Percentiles rank a stretch among this genome's conserved stretches.
Evolutionary conservation across 2,113 vertebrate species (phyloP).

Genomic region (Larimichthys polyactis): DNA sequence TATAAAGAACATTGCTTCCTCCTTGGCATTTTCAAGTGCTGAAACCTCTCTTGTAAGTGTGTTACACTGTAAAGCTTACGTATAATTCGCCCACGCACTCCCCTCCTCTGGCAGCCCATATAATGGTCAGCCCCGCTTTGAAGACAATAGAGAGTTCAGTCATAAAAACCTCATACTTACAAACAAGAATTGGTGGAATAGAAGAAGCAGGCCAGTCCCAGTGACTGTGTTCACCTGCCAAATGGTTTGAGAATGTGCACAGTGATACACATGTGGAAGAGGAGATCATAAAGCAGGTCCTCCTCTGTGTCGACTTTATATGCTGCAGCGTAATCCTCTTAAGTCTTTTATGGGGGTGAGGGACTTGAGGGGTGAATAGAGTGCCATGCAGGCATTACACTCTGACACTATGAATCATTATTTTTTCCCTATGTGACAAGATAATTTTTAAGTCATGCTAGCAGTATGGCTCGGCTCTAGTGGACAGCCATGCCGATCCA

Average conservation of each 20-base stretch:
- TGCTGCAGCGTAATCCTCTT: slow-evolving; percentile 57
- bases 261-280: slow-evolving; percentile 55
- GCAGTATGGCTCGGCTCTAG: not conserved
- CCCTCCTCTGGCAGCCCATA: slow-evolving; percentile 45
- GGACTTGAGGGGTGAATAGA: slow-evolving; percentile 27
- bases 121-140: slow-evolving; percentile 56
- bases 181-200: slow-evolving; percentile 53
- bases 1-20: slow-evolving; percentile 38
- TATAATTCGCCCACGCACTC: slow-evolving; percentile 62
- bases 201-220: slow-evolving; percentile 48
- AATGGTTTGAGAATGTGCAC: slow-evolving; percentile 47
- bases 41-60: slow-evolving; percentile 43
- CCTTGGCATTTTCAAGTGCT: slow-evolving; percentile 41
- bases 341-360: slow-evolving; percentile 61
- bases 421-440: not conserved
- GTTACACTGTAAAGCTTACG: slow-evolving; percentile 43
- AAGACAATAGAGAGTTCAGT: slow-evolving; percentile 69
- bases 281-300: slow-evolving; percentile 64
- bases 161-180: slow-evolving; percentile 62
- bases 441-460: not conserved
- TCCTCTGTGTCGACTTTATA: slow-evolving; percentile 59
- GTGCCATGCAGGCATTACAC: slow-evolving; percentile 32
- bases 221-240: slow-evolving; percentile 65
- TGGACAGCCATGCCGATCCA: too few species aligned
- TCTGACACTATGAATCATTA: slow-evolving; percentile 13